A percentile compares a stretch with the other conserved stretches of the same genome.
Evolutionary conservation across 2,888 invertebrate genomes (phyloP).

Genomic region (Leptopterna dolabrata): DNA sequence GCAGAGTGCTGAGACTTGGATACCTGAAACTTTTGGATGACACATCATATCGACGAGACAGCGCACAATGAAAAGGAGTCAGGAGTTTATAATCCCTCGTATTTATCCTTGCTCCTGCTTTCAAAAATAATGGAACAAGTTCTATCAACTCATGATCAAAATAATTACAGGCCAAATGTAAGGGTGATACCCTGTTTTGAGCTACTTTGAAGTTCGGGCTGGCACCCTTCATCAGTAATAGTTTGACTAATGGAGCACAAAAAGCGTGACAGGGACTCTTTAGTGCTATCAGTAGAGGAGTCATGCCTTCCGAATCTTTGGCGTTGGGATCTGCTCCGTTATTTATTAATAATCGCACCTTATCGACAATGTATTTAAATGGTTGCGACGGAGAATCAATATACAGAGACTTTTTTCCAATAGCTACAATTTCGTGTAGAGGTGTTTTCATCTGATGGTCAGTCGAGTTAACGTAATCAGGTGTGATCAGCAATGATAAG

Average conservation of each 20-base stretch:
- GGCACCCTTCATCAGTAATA: not conserved
- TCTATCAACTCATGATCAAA: not conserved
- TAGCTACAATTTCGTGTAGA: not conserved
- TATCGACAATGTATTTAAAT: not conserved
- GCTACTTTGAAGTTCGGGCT: not conserved
- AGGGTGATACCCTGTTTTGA: not conserved
- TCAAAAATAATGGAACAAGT: not conserved
- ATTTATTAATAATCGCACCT: not conserved
- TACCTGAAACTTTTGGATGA: not conserved
- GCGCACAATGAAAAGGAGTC: not conserved
- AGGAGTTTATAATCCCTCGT: not conserved
- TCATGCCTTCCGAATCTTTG: not conserved
- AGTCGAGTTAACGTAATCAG: not conserved
- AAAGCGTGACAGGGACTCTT: not conserved
- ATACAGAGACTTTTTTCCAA: not conserved
- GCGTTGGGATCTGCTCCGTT: constrained; percentile 8
- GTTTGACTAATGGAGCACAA: not conserved
- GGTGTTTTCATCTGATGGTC: not conserved
- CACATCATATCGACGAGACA: not conserved
- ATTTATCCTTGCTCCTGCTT: not conserved
- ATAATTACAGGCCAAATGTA: not conserved
- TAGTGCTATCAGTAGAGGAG: not conserved
- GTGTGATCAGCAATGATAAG: not conserved
- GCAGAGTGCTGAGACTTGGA: not conserved
- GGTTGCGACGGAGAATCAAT: not conserved